Base-by-base conservation (phyloP, 2,888 invertebrate genomes). In the Cheilosia vernalis region DNA sequence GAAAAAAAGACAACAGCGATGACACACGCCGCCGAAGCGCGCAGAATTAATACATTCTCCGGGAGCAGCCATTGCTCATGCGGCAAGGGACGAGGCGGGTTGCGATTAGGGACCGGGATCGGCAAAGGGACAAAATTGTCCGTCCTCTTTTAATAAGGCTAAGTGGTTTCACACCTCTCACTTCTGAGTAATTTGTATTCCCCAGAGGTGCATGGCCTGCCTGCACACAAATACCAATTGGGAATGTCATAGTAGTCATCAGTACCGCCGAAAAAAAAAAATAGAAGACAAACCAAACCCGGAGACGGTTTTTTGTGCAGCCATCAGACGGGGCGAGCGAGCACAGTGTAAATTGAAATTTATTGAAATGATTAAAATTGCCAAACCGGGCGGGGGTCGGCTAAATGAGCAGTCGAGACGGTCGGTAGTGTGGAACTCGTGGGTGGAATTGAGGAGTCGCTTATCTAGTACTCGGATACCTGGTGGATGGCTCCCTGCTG, bases 151-250 rank as follows among this genome's bases (percentile, higher is more conserved):
- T 84, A 84, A 84, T 84, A 84, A 84, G 84, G 64, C 79, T 84
- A 84, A 84, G 84, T 84, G 84, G 84, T 79, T 69, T 79, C 74
- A 84, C 84, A 84, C 84, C 79, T 84, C 84, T 21, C 51, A 40
- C 56, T 30, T 24, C 10, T 33, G 15, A 51, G 73, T 79, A 79
- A 84, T 79, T 74, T 84, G 74, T 83, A 78, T 73, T 17, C 83
- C 69, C 83, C 17, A 42, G 69, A 64, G 74, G 73, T 79, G 74
- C 74, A 74, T 70, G 60, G 74, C 4, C n/a, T 21, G 24, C 51
- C 21, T 21, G 79, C 83, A 63, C 74, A 55, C 61, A 66, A 66
- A 73, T 60, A 72, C 37, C 64, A 81, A 60, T 60, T 77, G 47
- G 66, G 49, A 72, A 60, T 40, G 37, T 56, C 49, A 24, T 1